Conservation (phyloP, 1,140 invertebrate species). For the Heliconius eleuchia region DNA sequence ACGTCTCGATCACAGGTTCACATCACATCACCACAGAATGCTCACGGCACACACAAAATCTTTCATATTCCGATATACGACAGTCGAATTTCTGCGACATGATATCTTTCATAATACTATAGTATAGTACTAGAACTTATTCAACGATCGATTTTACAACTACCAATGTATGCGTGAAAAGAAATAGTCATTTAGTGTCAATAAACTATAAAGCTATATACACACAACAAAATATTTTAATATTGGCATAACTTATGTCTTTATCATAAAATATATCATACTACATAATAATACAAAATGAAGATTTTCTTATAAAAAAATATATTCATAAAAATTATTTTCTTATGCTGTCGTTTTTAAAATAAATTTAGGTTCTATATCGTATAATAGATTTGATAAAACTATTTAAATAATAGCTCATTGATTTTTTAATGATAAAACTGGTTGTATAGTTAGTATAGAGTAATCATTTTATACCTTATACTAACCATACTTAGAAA, state of each 20-base stretch:
- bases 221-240: neutral
- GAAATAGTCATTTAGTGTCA: conserved; percentile 24
- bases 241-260: neutral
- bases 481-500: too few relatives aligned
- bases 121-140: conserved; percentile 7
- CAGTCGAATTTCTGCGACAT: neutral
- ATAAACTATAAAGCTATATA: conserved; percentile 20
- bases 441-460: too few relatives aligned
- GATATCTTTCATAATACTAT: conserved; percentile 4
- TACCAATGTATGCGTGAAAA: conserved; percentile 23
- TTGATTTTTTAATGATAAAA: too few relatives aligned
- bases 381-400: too few relatives aligned
- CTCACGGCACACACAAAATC: conserved; percentile 55
- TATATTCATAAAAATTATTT: neutral
- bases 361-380: too few relatives aligned
- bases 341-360: too few relatives aligned
- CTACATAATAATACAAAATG: neutral
- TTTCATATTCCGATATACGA: conserved; percentile 50
- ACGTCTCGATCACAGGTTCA: conserved; percentile 69
- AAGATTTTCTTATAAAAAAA: neutral
- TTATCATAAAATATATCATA: neutral
- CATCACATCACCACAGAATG: conserved; percentile 51
- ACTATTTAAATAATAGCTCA: too few relatives aligned
- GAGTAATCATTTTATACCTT: too few relatives aligned
- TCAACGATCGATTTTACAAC: conserved; percentile 13